These are phyloP conservation scores for Sinelater perroti DNA, from an alignment of 2,888 invertebrate species.

Conservation along the genomic window DNA sequence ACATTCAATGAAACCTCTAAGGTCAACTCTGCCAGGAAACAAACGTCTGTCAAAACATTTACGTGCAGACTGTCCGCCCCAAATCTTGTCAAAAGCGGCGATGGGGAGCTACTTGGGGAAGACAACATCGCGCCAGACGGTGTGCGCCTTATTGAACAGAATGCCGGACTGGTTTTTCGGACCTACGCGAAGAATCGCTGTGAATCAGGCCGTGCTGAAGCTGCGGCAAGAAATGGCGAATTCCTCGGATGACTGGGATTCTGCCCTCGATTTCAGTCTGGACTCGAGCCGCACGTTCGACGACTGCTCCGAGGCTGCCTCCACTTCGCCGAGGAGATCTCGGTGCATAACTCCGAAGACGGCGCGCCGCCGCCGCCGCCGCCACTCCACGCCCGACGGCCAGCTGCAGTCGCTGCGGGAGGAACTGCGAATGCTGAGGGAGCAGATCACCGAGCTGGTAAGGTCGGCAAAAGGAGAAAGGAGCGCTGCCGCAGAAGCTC, in stretches of 20 bases:
- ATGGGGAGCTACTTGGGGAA: slow-evolving; percentile 30
- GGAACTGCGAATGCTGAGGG: slow-evolving; percentile 13
- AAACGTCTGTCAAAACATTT: too few species aligned
- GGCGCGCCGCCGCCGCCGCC: slow-evolving; percentile 1
- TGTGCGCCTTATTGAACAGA: slow-evolving; percentile 23
- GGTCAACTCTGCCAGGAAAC: too few species aligned
- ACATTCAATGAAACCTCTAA: too few species aligned
- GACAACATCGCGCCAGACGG: slow-evolving; percentile 22
- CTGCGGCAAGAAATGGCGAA: slow-evolving; percentile 21
- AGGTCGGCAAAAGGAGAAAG: background rate
- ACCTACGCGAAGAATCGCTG: slow-evolving; percentile 16
- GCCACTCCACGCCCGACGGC: slow-evolving; percentile 2
- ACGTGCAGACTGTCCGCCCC: too few species aligned
- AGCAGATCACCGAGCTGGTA: slow-evolving; percentile 20
- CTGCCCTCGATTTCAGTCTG: slow-evolving; percentile 27
- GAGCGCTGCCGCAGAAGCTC: background rate
- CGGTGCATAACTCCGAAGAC: background rate
- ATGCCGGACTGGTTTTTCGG: slow-evolving; percentile 39
- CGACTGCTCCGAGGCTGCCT: background rate
- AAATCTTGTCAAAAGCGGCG: too few species aligned
- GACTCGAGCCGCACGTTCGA: slow-evolving; percentile 11
- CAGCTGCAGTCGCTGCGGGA: slow-evolving; percentile 4
- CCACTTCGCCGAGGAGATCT: background rate
- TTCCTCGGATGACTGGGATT: slow-evolving; percentile 25
- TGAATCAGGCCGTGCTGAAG: slow-evolving; percentile 26